Conservation (phyloP, 2,888 invertebrate species). For the Hirudinaria manillensis region DNA sequence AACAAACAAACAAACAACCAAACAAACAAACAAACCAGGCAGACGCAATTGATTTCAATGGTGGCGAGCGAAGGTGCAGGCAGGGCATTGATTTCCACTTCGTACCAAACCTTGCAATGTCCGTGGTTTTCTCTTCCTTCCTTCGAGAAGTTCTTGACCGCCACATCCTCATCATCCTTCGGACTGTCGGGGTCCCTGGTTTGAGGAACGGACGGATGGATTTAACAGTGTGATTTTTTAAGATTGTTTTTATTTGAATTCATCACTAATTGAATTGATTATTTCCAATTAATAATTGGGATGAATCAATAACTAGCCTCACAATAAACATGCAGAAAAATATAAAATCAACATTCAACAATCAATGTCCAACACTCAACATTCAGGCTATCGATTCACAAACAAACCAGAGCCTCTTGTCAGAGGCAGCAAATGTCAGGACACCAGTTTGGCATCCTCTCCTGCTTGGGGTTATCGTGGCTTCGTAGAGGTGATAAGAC, state of each 20-base stretch:
- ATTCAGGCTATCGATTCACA: too few species aligned
- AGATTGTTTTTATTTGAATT: too few species aligned
- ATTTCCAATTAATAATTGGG: background rate
- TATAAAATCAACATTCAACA: too few species aligned
- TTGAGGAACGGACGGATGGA: background rate
- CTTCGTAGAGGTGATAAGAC: constrained; percentile 45
- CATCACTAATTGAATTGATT: background rate
- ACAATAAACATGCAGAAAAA: too few species aligned
- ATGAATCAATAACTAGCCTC: too few species aligned
- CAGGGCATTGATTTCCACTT: constrained; percentile 49
- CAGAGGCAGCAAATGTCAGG: constrained; percentile 50
- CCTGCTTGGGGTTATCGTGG: constrained; percentile 45
- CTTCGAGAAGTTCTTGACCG: background rate
- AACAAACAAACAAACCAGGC: constrained; percentile 44
- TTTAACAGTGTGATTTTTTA: too few species aligned
- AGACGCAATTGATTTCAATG: constrained; percentile 49
- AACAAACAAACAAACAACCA: background rate
- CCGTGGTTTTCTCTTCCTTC: constrained; percentile 40
- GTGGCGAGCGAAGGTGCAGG: constrained; percentile 49
- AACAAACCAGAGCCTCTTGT: constrained; percentile 45
- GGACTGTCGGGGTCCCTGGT: constrained; percentile 53
- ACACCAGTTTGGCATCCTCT: constrained; percentile 51
- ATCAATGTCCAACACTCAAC: too few species aligned
- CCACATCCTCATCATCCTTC: constrained; percentile 50
- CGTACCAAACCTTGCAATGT: constrained; percentile 53